Percentiles rank a stretch among this genome's conserved stretches.
Evolutionary conservation across 2,113 vertebrate species (phyloP).

Genomic region (Eira barbara): DNA sequence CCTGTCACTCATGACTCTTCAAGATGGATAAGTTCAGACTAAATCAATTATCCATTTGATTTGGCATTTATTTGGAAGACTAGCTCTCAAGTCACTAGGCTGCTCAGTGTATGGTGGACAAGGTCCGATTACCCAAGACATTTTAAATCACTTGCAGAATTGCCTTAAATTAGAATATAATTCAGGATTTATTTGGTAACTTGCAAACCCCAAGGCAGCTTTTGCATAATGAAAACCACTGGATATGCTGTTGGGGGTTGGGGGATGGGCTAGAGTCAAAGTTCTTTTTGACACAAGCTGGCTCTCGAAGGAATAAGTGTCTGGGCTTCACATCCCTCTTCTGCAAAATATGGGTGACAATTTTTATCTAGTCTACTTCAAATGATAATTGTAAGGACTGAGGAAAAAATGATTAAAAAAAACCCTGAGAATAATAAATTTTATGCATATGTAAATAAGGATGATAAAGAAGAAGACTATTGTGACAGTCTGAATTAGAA

Average conservation of each 20-base stretch:
- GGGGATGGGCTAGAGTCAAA: background rate
- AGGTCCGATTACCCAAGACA: background rate
- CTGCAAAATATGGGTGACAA: background rate
- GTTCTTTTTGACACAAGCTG: background rate
- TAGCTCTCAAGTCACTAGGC: background rate
- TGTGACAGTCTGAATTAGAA: background rate
- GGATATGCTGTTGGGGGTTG: rapidly evolving
- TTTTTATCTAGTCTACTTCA: background rate
- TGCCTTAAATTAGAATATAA: slow-evolving; percentile 29
- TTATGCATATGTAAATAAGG: background rate
- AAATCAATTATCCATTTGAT: background rate
- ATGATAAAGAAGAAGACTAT: background rate
- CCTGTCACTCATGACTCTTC: background rate
- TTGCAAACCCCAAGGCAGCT: background rate
- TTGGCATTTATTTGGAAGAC: background rate
- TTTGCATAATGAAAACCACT: background rate
- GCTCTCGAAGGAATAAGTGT: background rate
- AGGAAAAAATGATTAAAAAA: background rate
- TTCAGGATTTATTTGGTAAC: background rate
- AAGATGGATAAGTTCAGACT: background rate
- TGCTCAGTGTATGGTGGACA: background rate
- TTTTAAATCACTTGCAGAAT: background rate
- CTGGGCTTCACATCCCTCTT: background rate
- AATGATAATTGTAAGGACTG: background rate
- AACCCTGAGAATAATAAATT: background rate